Evolutionary conservation across 2,113 vertebrate genomes (phyloP).

Genomic region (Cochlearius cochlearius): DNA sequence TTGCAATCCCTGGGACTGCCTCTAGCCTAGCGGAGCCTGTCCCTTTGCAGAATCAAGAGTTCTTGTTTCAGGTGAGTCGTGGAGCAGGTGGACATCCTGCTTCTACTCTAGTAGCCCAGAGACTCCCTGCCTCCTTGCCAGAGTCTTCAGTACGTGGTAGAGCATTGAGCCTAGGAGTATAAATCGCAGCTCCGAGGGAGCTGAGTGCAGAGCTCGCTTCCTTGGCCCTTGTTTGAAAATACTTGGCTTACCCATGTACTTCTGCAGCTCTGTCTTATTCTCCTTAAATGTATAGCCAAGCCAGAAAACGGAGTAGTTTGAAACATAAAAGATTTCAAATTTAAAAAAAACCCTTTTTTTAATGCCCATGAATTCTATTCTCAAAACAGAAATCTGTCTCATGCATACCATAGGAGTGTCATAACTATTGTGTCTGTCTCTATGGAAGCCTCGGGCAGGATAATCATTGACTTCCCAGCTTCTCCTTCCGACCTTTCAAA

Average conservation of each 20-base stretch:
- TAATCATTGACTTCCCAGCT: background rate
- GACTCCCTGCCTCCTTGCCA: background rate
- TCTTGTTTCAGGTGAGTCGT: background rate
- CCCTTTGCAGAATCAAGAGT: background rate
- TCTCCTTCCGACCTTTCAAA: background rate
- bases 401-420: background rate
- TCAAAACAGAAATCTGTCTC: slow-evolving; percentile 2
- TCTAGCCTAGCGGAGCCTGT: background rate
- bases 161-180: background rate
- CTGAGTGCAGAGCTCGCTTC: background rate
- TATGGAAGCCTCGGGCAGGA: slow-evolving; percentile 28
- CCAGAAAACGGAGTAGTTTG: background rate
- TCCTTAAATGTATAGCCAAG: background rate
- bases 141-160: background rate
- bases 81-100: background rate
- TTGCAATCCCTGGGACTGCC: background rate
- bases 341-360: background rate
- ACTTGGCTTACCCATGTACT: background rate
- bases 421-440: slow-evolving; percentile 66
- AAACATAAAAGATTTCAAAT: background rate
- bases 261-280: background rate
- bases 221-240: background rate
- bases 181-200: background rate
- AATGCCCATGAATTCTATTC: background rate
- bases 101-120: background rate